These are phyloP conservation scores for Meloidogyne floridensis DNA, from an alignment of 1,140 invertebrate species.

Conservation along the genomic window DNA sequence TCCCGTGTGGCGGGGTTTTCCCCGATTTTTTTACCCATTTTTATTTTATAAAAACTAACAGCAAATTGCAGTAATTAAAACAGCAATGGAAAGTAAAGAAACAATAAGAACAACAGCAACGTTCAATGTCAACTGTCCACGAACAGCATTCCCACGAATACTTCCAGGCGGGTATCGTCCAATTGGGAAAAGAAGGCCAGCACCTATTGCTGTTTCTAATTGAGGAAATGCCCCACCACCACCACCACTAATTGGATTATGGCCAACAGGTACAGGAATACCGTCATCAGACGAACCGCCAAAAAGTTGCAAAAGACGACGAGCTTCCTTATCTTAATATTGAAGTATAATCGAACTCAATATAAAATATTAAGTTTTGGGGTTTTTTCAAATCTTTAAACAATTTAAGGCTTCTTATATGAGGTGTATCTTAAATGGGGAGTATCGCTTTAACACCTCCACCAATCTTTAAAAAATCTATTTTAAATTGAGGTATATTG, in stretches of 20 bases:
- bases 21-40: too few relatives aligned
- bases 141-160: neutral
- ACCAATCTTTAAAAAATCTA: too few relatives aligned
- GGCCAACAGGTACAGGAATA: conserved; percentile 21
- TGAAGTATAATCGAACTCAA: neutral
- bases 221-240: conserved; percentile 13
- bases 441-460: too few relatives aligned
- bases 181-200: conserved; percentile 20
- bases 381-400: too few relatives aligned
- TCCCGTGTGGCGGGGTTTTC: too few relatives aligned
- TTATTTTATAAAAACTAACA: conserved; percentile 31
- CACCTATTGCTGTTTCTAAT: conserved; percentile 1
- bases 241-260: conserved; percentile 4
- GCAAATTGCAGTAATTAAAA: conserved; percentile 42
- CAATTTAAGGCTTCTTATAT: too few relatives aligned
- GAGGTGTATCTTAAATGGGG: too few relatives aligned
- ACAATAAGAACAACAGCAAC: conserved; percentile 41
- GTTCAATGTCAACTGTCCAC: conserved; percentile 34
- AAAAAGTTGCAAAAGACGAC: conserved; percentile 27
- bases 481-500: too few relatives aligned
- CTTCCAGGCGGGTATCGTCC: conserved; percentile 11
- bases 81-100: conserved; percentile 36
- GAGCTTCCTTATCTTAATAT: conserved; percentile 22
- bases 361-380: too few relatives aligned
- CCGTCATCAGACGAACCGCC: conserved; percentile 8